phyloP scores from a whole-genome alignment of 2,113 vertebrate genomes.

The Hystrix brachyura region DNA sequence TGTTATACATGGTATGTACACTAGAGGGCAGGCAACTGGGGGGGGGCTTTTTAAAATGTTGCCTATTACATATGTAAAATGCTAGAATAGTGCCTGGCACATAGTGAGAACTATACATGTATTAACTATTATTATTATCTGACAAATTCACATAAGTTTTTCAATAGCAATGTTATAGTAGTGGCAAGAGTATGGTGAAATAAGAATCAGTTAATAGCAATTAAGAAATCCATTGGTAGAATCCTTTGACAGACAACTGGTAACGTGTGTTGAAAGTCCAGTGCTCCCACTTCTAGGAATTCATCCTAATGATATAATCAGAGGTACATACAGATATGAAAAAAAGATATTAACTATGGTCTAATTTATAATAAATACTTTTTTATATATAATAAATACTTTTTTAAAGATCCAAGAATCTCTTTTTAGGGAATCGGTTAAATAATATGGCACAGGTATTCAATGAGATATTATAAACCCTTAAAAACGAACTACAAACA shows the following conservation, averaged over 20 bases:
- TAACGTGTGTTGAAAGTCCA: not conserved
- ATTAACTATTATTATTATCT: slow-evolving; percentile 6
- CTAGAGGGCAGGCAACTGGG: not conserved
- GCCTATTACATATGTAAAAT: not conserved
- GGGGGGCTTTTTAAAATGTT: not conserved
- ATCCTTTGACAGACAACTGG: not conserved
- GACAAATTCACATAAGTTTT: not conserved
- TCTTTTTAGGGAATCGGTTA: not conserved
- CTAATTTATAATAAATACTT: slow-evolving; percentile 17
- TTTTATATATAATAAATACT: slow-evolving; percentile 41
- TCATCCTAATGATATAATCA: slow-evolving; percentile 7
- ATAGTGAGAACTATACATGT: not conserved
- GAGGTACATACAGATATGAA: not conserved
- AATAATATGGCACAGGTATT: not conserved
- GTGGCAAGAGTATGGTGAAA: not conserved
- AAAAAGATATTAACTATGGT: not conserved
- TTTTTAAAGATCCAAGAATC: not conserved
- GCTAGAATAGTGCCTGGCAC: not conserved
- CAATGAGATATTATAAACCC: not conserved
- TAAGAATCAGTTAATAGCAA: not conserved
- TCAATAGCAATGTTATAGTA: slow-evolving; percentile 1
- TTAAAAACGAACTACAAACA: not conserved
- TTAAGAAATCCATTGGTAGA: slow-evolving; percentile 4
- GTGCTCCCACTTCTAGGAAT: slow-evolving; percentile 10
- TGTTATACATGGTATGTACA: not conserved